Base-by-base conservation (phyloP, 1,140 invertebrate species). In the Acromyrmex heyeri region DNA sequence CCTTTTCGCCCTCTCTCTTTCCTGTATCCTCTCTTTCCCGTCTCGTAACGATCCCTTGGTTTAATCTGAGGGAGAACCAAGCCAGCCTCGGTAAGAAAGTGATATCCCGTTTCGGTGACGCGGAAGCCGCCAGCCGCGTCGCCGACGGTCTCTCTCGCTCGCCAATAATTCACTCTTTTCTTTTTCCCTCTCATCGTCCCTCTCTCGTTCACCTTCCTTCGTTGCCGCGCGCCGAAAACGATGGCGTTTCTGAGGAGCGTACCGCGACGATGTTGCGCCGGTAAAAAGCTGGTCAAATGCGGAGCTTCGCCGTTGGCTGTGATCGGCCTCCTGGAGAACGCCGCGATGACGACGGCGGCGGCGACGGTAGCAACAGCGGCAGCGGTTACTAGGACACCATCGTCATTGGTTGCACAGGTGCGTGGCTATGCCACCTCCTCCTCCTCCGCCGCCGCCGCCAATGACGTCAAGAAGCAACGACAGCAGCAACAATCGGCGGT, bases 201-300 rank as follows among this genome's bases (percentile, higher is more conserved):
- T 27, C 21, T 34, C 24, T 24, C 8, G 10, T 27, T 5, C 30
- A 7, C 10, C 16, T 57, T 6, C 16, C 44, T n/a, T 30, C 53
- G 6, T 21, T 57, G n/a, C 65, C 69, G 69, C 24, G 69, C 81
- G 87, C 70, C 64, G 77, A 53, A 82, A 90, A 91, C 88, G 86
- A 94, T 94, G 94, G 94, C 94, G 91, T 94, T 94, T 91, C 90
- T 94, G 88, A 92, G 93, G 87, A 93, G 91, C 90, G 88, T 94
- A 72, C 91, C 93, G 75, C 91, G 92, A 72, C 91, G 92, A 79
- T 90, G 90, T 81, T 93, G 91, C 89, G 88, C 91, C 75, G 88
- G 87, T 85, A 93, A 92, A 90, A 93, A 91, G 81, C 62, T 93
- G 24, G 64, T 79, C 48, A 93, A 93, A 76, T 87, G 88, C 86